Evolutionary conservation across 2,113 vertebrate genomes (phyloP).

Genomic region (Bufo gargarizans): DNA sequence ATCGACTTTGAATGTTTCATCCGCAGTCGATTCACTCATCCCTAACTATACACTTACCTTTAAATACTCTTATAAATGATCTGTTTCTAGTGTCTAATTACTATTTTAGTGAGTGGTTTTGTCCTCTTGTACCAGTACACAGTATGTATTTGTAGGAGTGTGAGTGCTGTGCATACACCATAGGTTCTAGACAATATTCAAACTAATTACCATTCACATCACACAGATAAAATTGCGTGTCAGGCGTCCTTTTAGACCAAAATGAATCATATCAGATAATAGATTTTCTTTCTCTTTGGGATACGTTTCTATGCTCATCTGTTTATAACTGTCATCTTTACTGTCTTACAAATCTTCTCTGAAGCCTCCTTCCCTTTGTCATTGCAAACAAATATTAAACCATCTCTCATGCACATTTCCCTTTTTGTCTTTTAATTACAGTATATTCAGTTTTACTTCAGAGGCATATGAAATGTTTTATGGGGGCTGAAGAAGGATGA

Average conservation of each 20-base stretch:
- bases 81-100: too few species aligned
- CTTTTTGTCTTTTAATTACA: not conserved
- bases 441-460: too few species aligned
- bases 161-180: not conserved
- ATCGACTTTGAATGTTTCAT: too few species aligned
- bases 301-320: slow-evolving; percentile 24
- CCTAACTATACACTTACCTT: too few species aligned
- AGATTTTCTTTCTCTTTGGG: slow-evolving; percentile 5
- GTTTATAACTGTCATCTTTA: slow-evolving; percentile 41
- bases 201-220: slow-evolving; percentile 12
- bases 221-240: not conserved
- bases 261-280: not conserved
- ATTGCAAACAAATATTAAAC: slow-evolving; percentile 42
- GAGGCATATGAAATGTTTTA: too few species aligned
- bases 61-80: too few species aligned
- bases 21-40: too few species aligned
- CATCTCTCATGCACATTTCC: slow-evolving; percentile 47
- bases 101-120: too few species aligned
- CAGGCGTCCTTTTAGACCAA: slow-evolving; percentile 7
- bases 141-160: too few species aligned
- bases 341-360: slow-evolving; percentile 47
- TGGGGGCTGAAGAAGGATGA: too few species aligned
- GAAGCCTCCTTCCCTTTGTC: slow-evolving; percentile 33
- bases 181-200: not conserved
- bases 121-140: too few species aligned